Evolutionary conservation across 2,113 vertebrate species (phyloP).

Genomic region (Dasyornis broadbenti): DNA sequence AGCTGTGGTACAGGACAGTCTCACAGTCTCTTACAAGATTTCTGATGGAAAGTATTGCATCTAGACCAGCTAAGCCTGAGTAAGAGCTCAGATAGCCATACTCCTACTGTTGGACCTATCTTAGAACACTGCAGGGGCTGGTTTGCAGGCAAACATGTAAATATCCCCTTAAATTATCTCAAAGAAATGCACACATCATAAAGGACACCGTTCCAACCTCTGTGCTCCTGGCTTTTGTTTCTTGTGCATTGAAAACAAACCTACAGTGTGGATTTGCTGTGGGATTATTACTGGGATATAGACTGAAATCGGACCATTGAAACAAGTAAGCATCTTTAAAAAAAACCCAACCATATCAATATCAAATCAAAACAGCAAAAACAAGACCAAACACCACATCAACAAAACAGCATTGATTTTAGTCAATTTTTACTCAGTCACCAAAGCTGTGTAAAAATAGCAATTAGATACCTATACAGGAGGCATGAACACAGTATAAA

Average conservation of each 20-base stretch:
- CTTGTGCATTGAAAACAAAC: not conserved
- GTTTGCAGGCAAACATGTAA: not conserved
- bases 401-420: not conserved
- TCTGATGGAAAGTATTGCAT: not conserved
- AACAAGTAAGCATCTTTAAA: not conserved
- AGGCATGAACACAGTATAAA: not conserved
- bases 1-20: not conserved
- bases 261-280: not conserved
- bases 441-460: not conserved
- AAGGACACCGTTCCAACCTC: not conserved
- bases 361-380: not conserved
- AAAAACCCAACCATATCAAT: not conserved
- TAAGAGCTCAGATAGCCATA: not conserved
- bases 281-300: not conserved
- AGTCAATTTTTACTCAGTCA: not conserved
- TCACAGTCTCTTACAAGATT: not conserved
- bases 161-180: not conserved
- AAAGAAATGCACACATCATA: not conserved
- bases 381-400: not conserved
- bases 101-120: not conserved
- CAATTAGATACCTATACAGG: not conserved
- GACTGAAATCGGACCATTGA: not conserved
- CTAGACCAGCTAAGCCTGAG: not conserved
- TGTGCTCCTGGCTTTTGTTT: not conserved
- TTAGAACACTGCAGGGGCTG: not conserved